These are phyloP conservation scores for Daboia siamensis DNA, from an alignment of 2,113 vertebrate species.

Conservation along the genomic window DNA sequence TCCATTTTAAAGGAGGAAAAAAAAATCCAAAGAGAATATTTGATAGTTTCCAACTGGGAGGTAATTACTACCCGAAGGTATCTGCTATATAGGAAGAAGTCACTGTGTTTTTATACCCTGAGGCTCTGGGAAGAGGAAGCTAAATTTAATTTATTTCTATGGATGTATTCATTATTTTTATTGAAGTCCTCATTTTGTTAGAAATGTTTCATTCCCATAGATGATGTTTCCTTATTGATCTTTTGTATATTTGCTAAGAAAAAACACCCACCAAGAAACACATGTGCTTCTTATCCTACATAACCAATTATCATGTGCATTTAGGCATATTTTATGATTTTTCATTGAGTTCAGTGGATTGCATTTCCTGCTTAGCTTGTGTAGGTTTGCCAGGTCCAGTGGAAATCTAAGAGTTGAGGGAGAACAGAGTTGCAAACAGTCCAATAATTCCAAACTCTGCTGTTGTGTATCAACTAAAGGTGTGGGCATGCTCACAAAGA, in stretches of 20 bases:
- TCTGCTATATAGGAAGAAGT: constrained; percentile 32
- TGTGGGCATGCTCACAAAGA: not conserved
- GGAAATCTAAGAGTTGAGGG: not conserved
- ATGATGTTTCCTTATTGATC: constrained; percentile 24
- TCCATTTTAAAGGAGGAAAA: not conserved
- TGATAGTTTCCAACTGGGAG: not conserved
- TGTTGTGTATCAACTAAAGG: not conserved
- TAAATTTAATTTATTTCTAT: constrained; percentile 37
- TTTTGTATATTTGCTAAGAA: constrained; percentile 33
- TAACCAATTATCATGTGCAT: not conserved
- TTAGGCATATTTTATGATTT: not conserved
- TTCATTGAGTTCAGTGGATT: not conserved
- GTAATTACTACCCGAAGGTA: constrained; percentile 3
- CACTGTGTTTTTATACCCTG: not conserved
- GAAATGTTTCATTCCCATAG: constrained; percentile 14
- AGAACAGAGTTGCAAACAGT: not conserved
- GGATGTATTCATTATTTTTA: constrained; percentile 41
- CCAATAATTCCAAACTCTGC: not conserved
- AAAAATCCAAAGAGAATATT: not conserved
- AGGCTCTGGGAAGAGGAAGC: not conserved
- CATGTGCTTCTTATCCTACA: constrained; percentile 1
- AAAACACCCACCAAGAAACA: not conserved
- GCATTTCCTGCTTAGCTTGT: not conserved
- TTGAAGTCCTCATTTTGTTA: constrained; percentile 26
- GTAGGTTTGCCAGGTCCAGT: not conserved